Evolutionary conservation across 1,140 invertebrate species (phyloP).

Genomic region (Dolichoris vasculosae): DNA sequence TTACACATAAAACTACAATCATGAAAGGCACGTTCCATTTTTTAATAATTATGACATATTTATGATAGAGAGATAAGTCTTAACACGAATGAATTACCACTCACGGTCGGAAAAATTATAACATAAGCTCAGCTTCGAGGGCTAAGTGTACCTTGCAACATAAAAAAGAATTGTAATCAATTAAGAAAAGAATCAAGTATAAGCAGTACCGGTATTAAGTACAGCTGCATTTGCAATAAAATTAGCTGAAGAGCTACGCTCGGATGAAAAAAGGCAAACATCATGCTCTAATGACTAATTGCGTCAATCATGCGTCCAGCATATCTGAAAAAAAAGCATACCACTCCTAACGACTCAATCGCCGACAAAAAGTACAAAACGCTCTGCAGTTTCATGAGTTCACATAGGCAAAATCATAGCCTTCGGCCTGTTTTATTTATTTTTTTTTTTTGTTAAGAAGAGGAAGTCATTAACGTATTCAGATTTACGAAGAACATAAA

Average conservation of each 20-base stretch:
- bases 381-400: background rate
- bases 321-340: background rate
- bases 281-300: slow-evolving; percentile 5
- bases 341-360: slow-evolving; percentile 15
- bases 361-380: background rate
- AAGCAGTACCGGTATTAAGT: background rate
- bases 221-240: background rate
- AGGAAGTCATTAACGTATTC: slow-evolving; percentile 67
- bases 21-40: background rate
- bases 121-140: background rate
- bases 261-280: background rate
- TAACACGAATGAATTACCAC: background rate
- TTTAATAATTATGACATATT: background rate
- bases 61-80: background rate
- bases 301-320: background rate
- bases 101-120: background rate
- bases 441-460: slow-evolving; percentile 62
- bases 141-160: background rate
- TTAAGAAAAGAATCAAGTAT: background rate
- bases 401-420: background rate
- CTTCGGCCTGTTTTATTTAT: slow-evolving; percentile 34
- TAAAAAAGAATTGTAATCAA: background rate
- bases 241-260: background rate
- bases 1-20: background rate
- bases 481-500: slow-evolving; percentile 53